These are phyloP conservation scores for Perithous albicinctus DNA, from an alignment of 2,888 invertebrate genomes.

Conservation along the genomic window DNA sequence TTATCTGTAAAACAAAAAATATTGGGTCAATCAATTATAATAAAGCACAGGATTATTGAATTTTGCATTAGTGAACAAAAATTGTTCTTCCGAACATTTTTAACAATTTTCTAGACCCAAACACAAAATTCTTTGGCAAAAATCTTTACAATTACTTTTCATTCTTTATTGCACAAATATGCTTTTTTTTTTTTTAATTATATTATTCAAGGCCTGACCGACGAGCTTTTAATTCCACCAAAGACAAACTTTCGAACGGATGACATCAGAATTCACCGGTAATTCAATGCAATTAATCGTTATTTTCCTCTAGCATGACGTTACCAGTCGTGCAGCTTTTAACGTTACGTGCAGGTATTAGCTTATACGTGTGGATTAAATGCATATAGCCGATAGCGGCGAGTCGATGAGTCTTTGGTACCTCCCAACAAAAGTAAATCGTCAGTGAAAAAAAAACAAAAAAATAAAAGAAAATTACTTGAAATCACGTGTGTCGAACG, in stretches of 20 bases:
- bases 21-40: no score
- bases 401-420: neutral
- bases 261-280: neutral
- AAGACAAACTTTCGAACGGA: neutral
- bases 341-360: neutral
- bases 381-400: neutral
- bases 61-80: no score
- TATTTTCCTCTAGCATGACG: neutral
- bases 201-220: neutral
- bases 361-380: neutral
- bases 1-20: no score
- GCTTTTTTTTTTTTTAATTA: neutral
- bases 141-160: no score
- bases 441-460: neutral
- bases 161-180: no score
- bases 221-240: neutral
- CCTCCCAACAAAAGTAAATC: neutral
- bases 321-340: neutral
- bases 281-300: neutral
- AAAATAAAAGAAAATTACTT: neutral
- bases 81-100: no score
- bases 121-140: no score
- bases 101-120: no score
- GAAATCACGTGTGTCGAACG: conserved; percentile 21
- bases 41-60: no score